phyloP scores from a whole-genome alignment of 37 sponge, comb jelly and placozoan genomes.

The Halichondria panicea region DNA sequence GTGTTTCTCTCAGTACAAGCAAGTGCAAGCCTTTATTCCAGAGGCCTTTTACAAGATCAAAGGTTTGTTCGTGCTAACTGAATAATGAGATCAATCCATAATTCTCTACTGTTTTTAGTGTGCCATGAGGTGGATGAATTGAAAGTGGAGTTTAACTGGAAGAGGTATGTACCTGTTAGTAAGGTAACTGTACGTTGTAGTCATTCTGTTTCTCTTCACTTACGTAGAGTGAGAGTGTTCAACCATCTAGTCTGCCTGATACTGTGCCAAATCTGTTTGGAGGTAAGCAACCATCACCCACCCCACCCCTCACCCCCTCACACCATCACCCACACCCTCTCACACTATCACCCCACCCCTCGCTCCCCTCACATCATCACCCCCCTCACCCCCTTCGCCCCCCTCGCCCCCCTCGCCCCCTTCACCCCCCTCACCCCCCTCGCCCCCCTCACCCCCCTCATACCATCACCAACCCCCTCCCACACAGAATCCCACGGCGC shows the following conservation, averaged over 20 bases:
- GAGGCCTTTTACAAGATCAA: constrained; percentile 95
- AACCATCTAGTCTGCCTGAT: constrained; percentile 81
- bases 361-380: not conserved
- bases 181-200: not conserved
- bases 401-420: not conserved
- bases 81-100: not conserved
- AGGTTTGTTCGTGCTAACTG: constrained; percentile 16
- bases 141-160: constrained; percentile 85
- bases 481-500: constrained; percentile 77
- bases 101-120: constrained; percentile 25
- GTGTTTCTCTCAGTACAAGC: constrained; percentile 69
- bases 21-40: constrained; percentile 85
- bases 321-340: not conserved
- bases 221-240: constrained; percentile 77
- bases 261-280: constrained; percentile 84
- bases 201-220: not conserved
- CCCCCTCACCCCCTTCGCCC: not conserved
- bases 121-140: constrained; percentile 46
- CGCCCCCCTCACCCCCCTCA: not conserved
- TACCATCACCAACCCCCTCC: not conserved
- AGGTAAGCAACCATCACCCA: constrained; percentile 40
- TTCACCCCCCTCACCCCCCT: not conserved
- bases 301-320: not conserved
- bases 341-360: not conserved
- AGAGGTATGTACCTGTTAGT: constrained; percentile 70